Base-by-base conservation (phyloP, 1,140 invertebrate species). In the Coptotermes formosanus region DNA sequence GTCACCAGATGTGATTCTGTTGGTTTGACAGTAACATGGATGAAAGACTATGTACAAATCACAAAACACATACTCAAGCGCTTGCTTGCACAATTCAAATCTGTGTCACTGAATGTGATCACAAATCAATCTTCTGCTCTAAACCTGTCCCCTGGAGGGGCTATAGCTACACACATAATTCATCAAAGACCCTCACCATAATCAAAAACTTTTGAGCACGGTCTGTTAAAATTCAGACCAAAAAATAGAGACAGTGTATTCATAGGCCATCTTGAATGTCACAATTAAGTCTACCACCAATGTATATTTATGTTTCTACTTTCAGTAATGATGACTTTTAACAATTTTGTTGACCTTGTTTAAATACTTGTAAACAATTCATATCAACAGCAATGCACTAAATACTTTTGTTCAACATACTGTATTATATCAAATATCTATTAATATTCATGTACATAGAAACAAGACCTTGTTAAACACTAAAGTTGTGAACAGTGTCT, bases 351-450 rank as follows among this genome's bases (percentile, higher is more conserved):
- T 75, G n/a, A 1, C n/a, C 30, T 75, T 14, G 3, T 75, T 75
- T 75, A 75, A 75, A 14, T 75, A 75, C 64, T 75, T 75, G 64
- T 75, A 75, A 75, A 75, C 64, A 75, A 30, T 75, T 75, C 64
- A 30, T 75, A 30, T 75, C 64, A 30, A 75, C 64, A 75, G n/a
- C 25, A 75, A 30, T 75, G 8, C 64, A 30, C n/a, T 75, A 75
- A 19, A 75, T n/a, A n/a, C 9, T 75, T 75, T 25, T n/a, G 6
- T 75, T n/a, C 30, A 30, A 75, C n/a, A 30, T 75, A 30, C 14
- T 75, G n/a, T 75, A 75, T 75, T 30, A 75, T 75, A 75, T 75
- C 64, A 75, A 75, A 75, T 30, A 0, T 75, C 25, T 16, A 9
- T 75, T 55, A 30, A 2, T 75, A 75, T 16, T 30, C 14, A n/a